These are phyloP conservation scores for Ophraella communa DNA, from an alignment of 2,888 invertebrate species.

Conservation along the genomic window DNA sequence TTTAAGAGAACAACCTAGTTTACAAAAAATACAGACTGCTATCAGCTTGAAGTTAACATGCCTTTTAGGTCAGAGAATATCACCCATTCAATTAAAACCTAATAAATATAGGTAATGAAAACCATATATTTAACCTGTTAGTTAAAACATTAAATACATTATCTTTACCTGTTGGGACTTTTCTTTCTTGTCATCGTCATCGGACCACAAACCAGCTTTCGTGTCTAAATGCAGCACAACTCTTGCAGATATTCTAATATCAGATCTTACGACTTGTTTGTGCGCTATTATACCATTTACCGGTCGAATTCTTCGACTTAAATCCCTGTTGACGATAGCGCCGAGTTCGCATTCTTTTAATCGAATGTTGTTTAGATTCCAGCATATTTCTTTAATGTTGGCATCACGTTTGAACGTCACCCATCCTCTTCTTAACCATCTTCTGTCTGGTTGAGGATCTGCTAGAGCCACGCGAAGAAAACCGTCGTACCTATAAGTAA, in stretches of 20 bases:
- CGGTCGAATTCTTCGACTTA: conserved; percentile 91
- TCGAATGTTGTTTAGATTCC: conserved; percentile 96
- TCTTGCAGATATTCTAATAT: conserved; percentile 90
- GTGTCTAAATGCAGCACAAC: conserved; percentile 90
- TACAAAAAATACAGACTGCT: too few species aligned
- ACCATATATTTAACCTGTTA: too few species aligned
- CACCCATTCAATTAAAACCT: too few species aligned
- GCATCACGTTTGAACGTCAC: conserved; percentile 96
- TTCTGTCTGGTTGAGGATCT: conserved; percentile 94
- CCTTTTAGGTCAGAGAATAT: too few species aligned
- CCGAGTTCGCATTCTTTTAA: conserved; percentile 90
- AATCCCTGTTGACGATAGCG: conserved; percentile 95
- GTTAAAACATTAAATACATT: conserved; percentile 2
- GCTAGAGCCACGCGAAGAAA: conserved; percentile 95
- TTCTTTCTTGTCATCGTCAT: conserved; percentile 60
- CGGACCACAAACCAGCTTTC: conserved; percentile 79
- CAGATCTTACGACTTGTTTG: conserved; percentile 85
- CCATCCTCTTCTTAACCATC: conserved; percentile 98
- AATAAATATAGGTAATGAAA: too few species aligned
- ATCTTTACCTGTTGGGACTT: conserved; percentile 51
- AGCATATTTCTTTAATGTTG: conserved; percentile 99
- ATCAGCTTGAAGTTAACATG: too few species aligned
- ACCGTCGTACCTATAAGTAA: conserved; percentile 85
- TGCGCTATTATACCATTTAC: conserved; percentile 91
- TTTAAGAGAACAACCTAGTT: too few species aligned